A percentile compares a stretch with the other conserved stretches of the same genome.
Conservation (phyloP, 2,113 vertebrate genomes). For the Callipepla californica region DNA sequence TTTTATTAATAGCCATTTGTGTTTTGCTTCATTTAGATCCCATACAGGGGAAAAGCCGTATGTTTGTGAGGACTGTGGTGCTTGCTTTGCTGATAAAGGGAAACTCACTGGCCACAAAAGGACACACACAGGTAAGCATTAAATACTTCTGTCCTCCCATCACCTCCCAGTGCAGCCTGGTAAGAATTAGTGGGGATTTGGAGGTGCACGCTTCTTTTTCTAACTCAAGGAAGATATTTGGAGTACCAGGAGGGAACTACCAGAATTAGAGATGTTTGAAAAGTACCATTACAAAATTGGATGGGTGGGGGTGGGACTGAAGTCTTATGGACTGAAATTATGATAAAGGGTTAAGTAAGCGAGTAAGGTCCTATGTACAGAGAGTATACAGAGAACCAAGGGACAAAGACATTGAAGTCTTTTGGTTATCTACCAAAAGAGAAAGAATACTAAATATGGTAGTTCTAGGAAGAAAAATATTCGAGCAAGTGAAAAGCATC, state of each 20-base stretch:
- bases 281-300: fast-evolving
- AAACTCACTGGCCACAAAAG: slow-evolving; percentile 75
- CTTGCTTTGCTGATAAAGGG: slow-evolving; percentile 70
- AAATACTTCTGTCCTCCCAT: background rate
- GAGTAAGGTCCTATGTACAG: no score
- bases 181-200: background rate
- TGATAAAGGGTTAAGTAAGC: background rate
- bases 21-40: slow-evolving; percentile 25
- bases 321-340: background rate
- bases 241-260: background rate
- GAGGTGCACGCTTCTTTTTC: fast-evolving
- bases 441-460: background rate
- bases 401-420: background rate
- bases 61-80: slow-evolving; percentile 75
- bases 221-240: background rate
- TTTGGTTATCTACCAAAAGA: background rate
- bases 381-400: background rate
- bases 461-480: background rate
- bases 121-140: slow-evolving; percentile 73
- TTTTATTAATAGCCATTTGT: background rate
- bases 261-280: background rate
- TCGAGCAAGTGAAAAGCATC: background rate
- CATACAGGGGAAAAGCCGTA: slow-evolving; percentile 79
- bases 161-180: background rate
- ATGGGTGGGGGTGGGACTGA: background rate